phyloP scores from a whole-genome alignment of 2,888 invertebrate genomes.

The Drosophila melanosoma region DNA sequence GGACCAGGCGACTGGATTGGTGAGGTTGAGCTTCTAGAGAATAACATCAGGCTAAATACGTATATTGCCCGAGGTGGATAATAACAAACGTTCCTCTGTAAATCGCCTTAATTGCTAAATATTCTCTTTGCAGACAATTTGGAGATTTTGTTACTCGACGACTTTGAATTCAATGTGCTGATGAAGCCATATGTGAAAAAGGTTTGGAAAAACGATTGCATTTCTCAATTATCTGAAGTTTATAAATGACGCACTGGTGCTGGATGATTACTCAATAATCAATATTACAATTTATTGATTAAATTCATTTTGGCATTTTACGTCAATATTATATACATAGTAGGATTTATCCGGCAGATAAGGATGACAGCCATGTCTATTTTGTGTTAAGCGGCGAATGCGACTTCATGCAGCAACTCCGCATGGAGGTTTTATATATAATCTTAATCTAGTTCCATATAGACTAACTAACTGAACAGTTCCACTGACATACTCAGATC shows the following conservation, averaged over 20 bases:
- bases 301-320: slow-evolving; percentile 55
- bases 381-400: slow-evolving; percentile 84
- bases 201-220: slow-evolving; percentile 75
- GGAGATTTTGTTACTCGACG: slow-evolving; percentile 88
- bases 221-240: slow-evolving; percentile 81
- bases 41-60: slow-evolving; percentile 52
- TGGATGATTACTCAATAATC: not conserved
- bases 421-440: slow-evolving; percentile 66
- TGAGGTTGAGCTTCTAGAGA: slow-evolving; percentile 77
- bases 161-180: slow-evolving; percentile 86
- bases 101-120: not conserved
- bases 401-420: slow-evolving; percentile 82
- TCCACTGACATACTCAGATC: not conserved
- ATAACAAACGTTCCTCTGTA: too few species aligned
- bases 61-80: slow-evolving; percentile 55
- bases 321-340: slow-evolving; percentile 80
- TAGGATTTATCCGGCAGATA: slow-evolving; percentile 81
- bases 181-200: slow-evolving; percentile 75
- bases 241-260: slow-evolving; percentile 77
- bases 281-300: not conserved
- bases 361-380: slow-evolving; percentile 75
- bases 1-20: slow-evolving; percentile 82
- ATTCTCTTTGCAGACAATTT: slow-evolving; percentile 85
- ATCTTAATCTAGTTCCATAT: not conserved
- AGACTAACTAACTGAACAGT: not conserved